Percentiles rank a stretch among this genome's conserved stretches.
Evolutionary conservation across 2,113 vertebrate genomes (phyloP).

Genomic region (Haliaeetus leucogaster): DNA sequence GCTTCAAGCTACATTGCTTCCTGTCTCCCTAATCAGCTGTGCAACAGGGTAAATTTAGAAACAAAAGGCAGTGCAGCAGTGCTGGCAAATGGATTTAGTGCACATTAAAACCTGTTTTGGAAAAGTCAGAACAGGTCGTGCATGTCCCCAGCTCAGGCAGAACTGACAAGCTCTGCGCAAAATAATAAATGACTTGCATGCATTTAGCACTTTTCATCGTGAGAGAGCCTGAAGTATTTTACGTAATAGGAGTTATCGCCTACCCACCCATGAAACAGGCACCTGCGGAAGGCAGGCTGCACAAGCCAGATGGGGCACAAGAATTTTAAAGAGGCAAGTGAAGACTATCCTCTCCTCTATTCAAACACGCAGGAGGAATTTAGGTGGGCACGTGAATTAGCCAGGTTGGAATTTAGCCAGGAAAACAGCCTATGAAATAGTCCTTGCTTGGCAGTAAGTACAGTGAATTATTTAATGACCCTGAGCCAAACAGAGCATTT

Average conservation of each 20-base stretch:
- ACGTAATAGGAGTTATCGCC: background rate
- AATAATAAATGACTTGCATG: background rate
- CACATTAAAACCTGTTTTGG: conserved; percentile 51
- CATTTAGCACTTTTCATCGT: background rate
- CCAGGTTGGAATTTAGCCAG: background rate
- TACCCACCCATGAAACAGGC: background rate
- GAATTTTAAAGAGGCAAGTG: background rate
- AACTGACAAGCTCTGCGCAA: background rate
- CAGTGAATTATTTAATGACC: background rate
- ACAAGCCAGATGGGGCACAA: background rate
- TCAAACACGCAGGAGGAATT: background rate
- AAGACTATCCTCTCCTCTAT: background rate
- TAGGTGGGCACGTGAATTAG: conserved; percentile 13
- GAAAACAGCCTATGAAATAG: background rate
- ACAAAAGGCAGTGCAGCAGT: background rate
- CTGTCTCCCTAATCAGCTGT: conserved; percentile 28
- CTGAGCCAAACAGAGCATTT: conserved; percentile 25
- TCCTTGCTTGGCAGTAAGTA: background rate
- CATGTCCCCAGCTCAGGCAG: background rate
- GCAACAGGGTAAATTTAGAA: conserved; percentile 38
- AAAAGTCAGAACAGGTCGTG: conserved; percentile 31
- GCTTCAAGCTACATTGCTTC: conserved; percentile 23
- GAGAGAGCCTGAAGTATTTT: background rate
- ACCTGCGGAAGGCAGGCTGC: background rate
- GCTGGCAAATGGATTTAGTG: background rate